These are phyloP conservation scores for Pandemis heparana DNA, from an alignment of 2,888 invertebrate species.

Conservation along the genomic window DNA sequence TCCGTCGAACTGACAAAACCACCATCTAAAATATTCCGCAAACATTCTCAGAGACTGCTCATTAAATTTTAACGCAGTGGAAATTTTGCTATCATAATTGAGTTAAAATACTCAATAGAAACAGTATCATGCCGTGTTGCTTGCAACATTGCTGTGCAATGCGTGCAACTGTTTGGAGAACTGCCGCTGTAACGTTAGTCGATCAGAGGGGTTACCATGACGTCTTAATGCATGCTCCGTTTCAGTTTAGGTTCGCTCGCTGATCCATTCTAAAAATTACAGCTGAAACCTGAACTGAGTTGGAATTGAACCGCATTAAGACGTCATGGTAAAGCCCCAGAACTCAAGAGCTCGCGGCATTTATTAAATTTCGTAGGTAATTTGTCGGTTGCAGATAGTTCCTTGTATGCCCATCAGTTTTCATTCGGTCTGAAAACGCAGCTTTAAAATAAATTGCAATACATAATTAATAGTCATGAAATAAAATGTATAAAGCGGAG, in stretches of 20 bases:
- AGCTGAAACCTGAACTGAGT: too few species aligned
- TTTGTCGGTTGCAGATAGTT: constrained; percentile 21
- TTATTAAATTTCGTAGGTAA: constrained; percentile 15
- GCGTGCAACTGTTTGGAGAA: constrained; percentile 30
- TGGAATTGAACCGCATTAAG: too few species aligned
- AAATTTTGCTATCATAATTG: constrained; percentile 18
- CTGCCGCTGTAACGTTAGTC: constrained; percentile 9
- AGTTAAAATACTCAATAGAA: constrained; percentile 19
- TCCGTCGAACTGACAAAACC: too few species aligned
- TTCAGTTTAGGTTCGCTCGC: too few species aligned
- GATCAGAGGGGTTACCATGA: too few species aligned
- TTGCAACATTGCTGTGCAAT: constrained; percentile 24
- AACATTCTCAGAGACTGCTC: background rate
- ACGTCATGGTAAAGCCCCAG: too few species aligned
- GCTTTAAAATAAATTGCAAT: constrained; percentile 34
- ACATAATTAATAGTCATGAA: background rate
- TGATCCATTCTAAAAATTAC: too few species aligned
- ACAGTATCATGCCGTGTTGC: constrained; percentile 20
- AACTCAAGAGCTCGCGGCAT: constrained; percentile 1
- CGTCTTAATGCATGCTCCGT: too few species aligned
- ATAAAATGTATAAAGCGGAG: too few species aligned
- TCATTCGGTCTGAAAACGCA: constrained; percentile 42
- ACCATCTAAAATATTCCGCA: too few species aligned
- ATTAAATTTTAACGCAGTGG: constrained; percentile 34
- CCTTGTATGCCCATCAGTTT: constrained; percentile 29